Conservation (phyloP, 1,140 invertebrate species). For the Cydia fagiglandana region DNA sequence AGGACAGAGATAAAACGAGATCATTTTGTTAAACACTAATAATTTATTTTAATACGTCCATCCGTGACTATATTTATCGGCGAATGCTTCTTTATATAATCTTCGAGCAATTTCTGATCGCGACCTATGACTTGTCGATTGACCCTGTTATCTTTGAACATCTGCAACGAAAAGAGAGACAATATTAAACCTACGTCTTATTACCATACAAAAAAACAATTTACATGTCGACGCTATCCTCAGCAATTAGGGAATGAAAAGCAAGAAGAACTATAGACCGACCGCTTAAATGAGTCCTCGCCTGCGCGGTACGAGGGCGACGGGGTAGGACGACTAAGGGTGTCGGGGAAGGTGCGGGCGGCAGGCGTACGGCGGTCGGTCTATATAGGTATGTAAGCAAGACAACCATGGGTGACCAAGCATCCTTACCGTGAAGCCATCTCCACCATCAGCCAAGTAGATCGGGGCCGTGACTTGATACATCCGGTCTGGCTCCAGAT, state of each 20-base stretch:
- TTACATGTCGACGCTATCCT: no score
- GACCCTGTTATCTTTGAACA: slow-evolving; percentile 45
- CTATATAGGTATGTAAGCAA: background rate
- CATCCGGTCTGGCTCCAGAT: slow-evolving; percentile 43
- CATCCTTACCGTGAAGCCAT: slow-evolving; percentile 53
- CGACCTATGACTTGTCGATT: slow-evolving; percentile 44
- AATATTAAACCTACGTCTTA: background rate
- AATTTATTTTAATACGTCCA: slow-evolving; percentile 40
- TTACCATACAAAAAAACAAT: no score
- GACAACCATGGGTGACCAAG: background rate
- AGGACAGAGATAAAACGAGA: no score
- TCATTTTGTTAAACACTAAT: background rate
- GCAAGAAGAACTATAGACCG: no score
- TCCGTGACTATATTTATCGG: slow-evolving; percentile 42
- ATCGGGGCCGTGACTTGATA: slow-evolving; percentile 52
- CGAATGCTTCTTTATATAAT: slow-evolving; percentile 47
- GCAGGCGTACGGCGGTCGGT: no score
- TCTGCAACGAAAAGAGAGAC: slow-evolving; percentile 47
- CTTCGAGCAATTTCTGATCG: slow-evolving; percentile 40
- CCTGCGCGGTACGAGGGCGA: no score
- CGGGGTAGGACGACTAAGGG: no score
- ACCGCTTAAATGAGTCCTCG: no score
- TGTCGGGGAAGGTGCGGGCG: no score
- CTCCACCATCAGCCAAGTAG: slow-evolving; percentile 59
- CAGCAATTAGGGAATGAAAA: no score